Evolutionary conservation across 2,113 vertebrate species (phyloP).

Genomic region (Brienomyrus brachyistius): DNA sequence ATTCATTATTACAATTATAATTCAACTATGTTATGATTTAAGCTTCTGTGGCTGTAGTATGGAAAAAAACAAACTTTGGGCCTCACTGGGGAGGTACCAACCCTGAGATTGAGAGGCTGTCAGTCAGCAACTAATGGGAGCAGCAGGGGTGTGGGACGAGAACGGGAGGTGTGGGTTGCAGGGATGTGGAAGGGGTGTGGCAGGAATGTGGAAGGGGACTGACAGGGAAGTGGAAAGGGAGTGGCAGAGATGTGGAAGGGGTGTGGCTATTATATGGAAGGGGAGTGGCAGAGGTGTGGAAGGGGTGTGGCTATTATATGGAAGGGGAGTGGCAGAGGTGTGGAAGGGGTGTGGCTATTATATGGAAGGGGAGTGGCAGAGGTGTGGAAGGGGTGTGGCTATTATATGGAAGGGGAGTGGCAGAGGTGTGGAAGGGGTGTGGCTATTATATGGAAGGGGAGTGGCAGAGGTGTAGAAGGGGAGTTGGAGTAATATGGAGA

Average conservation of each 20-base stretch:
- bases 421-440: neutral
- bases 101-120: neutral
- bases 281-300: neutral
- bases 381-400: neutral
- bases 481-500: neutral
- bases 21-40: neutral
- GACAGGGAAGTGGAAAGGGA: neutral
- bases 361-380: neutral
- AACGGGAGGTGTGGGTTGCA: neutral
- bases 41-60: neutral
- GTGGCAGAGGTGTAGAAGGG: neutral
- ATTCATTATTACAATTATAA: neutral
- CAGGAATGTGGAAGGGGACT: neutral
- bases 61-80: neutral
- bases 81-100: neutral
- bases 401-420: neutral
- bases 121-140: neutral
- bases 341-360: neutral
- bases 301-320: neutral
- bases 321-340: neutral
- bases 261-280: neutral
- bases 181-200: neutral
- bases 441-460: neutral
- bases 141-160: neutral
- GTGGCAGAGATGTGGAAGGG: neutral